phyloP scores from a whole-genome alignment of 2,888 invertebrate species.

The Tyria jacobaeae region DNA sequence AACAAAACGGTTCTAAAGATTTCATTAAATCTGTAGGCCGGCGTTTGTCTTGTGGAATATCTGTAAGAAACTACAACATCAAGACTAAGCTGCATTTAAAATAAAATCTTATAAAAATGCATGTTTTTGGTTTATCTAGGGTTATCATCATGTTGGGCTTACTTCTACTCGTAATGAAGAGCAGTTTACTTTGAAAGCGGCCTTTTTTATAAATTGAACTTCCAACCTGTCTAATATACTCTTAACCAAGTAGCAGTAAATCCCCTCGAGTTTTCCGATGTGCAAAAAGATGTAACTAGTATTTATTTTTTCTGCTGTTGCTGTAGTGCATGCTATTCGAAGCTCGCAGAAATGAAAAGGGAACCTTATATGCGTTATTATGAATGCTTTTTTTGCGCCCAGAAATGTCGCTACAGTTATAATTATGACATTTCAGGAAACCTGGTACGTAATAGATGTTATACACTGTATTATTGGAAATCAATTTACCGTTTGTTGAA shows the following conservation, averaged over 20 bases:
- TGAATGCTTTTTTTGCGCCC: constrained; percentile 10
- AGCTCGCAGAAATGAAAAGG: constrained; percentile 1
- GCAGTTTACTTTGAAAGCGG: too few species aligned
- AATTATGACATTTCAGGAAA: constrained; percentile 16
- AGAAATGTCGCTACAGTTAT: constrained; percentile 8
- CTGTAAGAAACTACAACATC: neutral
- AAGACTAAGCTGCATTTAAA: neutral
- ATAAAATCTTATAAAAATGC: neutral
- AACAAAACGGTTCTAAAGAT: too few species aligned
- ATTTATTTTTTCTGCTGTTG: too few species aligned
- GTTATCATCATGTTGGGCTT: too few species aligned
- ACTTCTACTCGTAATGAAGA: too few species aligned
- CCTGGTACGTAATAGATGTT: constrained; percentile 3
- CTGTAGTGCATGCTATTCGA: neutral
- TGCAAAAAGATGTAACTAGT: too few species aligned
- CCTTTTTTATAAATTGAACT: too few species aligned
- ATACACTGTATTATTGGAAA: constrained; percentile 10
- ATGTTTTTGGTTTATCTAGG: neutral
- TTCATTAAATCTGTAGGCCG: neutral
- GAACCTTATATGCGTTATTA: neutral
- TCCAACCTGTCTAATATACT: too few species aligned
- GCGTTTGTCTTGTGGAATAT: neutral
- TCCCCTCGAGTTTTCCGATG: too few species aligned
- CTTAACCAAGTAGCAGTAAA: neutral
- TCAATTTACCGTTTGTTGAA: constrained; percentile 4